Conservation (phyloP, 2,888 invertebrate species). For the Lomographa bimaculata region DNA sequence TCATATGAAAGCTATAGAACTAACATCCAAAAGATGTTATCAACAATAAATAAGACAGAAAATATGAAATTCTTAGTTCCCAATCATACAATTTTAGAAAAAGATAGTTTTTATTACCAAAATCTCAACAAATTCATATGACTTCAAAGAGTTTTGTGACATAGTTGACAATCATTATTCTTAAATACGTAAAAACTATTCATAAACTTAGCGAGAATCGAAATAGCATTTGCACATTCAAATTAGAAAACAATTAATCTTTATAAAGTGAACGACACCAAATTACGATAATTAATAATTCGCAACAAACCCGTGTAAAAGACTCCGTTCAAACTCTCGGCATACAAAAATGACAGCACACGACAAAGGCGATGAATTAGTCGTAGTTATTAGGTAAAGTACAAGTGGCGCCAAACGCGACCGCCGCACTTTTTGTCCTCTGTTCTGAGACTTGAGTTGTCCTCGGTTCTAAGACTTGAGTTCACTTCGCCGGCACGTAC, state of each 20-base stretch:
- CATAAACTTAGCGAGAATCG: slow-evolving; percentile 10
- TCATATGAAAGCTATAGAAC: too few relatives aligned
- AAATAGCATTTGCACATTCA: slow-evolving; percentile 13
- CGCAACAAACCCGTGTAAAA: slow-evolving; percentile 3
- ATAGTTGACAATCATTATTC: not conserved
- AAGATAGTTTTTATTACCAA: too few relatives aligned
- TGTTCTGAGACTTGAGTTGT: slow-evolving; percentile 63
- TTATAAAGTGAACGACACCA: slow-evolving; percentile 13
- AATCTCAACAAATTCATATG: too few relatives aligned
- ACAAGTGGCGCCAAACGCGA: slow-evolving; percentile 41
- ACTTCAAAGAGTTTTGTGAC: too few relatives aligned
- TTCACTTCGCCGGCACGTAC: slow-evolving; percentile 88
- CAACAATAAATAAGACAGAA: too few relatives aligned
- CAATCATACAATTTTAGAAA: too few relatives aligned
- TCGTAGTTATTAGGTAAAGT: slow-evolving; percentile 20
- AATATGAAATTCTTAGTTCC: too few relatives aligned
- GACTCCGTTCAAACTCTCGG: slow-evolving; percentile 4
- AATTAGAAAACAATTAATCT: slow-evolving; percentile 11
- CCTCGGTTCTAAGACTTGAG: slow-evolving; percentile 59
- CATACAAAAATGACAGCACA: slow-evolving; percentile 34
- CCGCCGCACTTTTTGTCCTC: slow-evolving; percentile 45
- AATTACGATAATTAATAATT: slow-evolving; percentile 14
- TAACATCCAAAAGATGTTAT: too few relatives aligned
- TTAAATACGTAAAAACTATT: slow-evolving; percentile 11
- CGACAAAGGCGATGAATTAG: slow-evolving; percentile 34